A percentile compares a stretch with the other conserved stretches of the same genome.
Evolutionary conservation across 2,888 invertebrate genomes (phyloP).

Genomic region (Bibio marci): DNA sequence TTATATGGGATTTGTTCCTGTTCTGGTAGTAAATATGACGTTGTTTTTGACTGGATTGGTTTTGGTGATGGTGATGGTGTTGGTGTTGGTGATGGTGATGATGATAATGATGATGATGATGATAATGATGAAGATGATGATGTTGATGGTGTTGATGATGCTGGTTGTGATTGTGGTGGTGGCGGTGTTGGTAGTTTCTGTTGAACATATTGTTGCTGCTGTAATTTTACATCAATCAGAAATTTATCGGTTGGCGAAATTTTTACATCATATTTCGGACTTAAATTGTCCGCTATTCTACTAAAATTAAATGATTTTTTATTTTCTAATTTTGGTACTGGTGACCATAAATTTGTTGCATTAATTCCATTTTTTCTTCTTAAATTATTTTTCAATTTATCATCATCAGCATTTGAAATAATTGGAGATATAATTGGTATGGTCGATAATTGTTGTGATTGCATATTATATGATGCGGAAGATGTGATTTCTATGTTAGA

Average conservation of each 20-base stretch:
- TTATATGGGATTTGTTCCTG: too few species aligned
- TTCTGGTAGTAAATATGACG: neutral
- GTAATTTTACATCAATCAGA: too few species aligned
- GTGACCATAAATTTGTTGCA: neutral
- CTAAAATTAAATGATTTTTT: slow-evolving; percentile 26
- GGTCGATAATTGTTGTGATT: too few species aligned
- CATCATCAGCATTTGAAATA: too few species aligned
- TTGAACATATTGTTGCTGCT: slow-evolving; percentile 8
- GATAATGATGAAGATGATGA: neutral
- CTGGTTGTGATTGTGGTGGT: slow-evolving; percentile 5
- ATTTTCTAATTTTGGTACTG: slow-evolving; percentile 1
- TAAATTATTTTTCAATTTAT: too few species aligned
- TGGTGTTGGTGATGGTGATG: slow-evolving; percentile 2
- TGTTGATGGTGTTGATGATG: neutral
- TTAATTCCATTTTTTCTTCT: too few species aligned
- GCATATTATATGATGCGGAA: neutral
- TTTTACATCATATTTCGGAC: slow-evolving; percentile 13
- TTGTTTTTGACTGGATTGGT: neutral
- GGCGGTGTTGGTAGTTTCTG: slow-evolving; percentile 23
- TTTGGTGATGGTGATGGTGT: neutral
- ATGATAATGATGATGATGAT: slow-evolving; percentile 4
- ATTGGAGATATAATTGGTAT: too few species aligned
- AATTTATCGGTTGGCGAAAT: too few species aligned
- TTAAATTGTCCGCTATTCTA: slow-evolving; percentile 27
- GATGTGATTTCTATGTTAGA: too few species aligned